These are phyloP conservation scores for Phylloscopus whistleri DNA, from an alignment of 2,113 vertebrate species.

Conservation along the genomic window DNA sequence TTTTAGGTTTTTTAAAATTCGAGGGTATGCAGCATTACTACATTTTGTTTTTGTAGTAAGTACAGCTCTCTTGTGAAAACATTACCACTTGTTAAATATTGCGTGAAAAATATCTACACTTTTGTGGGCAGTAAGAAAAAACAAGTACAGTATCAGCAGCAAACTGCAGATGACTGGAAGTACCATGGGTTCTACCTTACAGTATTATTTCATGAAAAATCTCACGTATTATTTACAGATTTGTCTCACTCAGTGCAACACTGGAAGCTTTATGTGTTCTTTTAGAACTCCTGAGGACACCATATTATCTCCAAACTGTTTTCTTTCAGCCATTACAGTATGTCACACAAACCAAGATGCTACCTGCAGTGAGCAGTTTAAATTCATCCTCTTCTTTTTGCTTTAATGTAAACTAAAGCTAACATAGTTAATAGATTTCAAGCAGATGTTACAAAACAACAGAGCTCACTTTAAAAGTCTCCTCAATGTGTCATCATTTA, in stretches of 20 bases:
- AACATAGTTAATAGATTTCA: not conserved
- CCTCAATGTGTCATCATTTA: not conserved
- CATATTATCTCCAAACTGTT: not conserved
- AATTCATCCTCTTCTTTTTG: not conserved
- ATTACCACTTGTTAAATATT: not conserved
- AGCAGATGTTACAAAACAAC: not conserved
- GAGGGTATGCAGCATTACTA: not conserved
- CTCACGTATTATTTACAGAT: not conserved
- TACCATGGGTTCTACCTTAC: not conserved
- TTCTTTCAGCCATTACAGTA: not conserved
- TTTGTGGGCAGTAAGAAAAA: not conserved
- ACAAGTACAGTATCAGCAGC: not conserved
- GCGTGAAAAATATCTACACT: not conserved
- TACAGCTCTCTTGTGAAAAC: not conserved
- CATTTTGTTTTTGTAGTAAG: not conserved
- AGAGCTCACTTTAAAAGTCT: not conserved
- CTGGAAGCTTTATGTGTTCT: not conserved
- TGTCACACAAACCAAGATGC: not conserved
- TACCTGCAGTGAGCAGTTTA: not conserved
- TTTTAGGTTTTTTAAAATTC: not conserved
- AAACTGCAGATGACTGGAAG: conserved; percentile 2
- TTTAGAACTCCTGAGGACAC: not conserved
- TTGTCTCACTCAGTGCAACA: not conserved
- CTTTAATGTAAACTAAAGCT: not conserved
- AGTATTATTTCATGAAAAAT: not conserved